These are phyloP conservation scores for Poecilia wingei DNA, from an alignment of 2,797 vertebrate genomes.

Conservation along the genomic window DNA sequence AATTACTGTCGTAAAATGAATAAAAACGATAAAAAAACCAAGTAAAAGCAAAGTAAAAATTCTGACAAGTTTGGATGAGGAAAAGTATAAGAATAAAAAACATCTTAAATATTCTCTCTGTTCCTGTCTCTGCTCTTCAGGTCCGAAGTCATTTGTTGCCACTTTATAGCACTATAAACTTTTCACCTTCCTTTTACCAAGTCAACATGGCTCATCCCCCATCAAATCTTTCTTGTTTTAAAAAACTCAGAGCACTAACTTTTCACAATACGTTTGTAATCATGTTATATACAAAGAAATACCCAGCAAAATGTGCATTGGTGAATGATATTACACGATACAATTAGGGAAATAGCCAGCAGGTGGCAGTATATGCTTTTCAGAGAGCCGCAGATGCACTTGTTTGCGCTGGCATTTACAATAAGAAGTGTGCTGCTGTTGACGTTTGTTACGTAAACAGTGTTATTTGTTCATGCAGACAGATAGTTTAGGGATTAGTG, in stretches of 20 bases:
- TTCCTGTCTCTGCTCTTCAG: not conserved
- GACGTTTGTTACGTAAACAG: constrained; percentile 9
- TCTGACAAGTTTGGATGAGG: not conserved
- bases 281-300: not conserved
- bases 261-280: not conserved
- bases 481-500: constrained; percentile 13
- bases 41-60: not conserved
- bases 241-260: not conserved
- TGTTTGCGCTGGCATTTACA: constrained; percentile 3
- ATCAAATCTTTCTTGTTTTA: not conserved
- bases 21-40: not conserved
- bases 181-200: not conserved
- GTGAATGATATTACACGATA: no score
- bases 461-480: constrained; percentile 30
- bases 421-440: not conserved
- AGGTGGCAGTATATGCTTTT: constrained; percentile 55
- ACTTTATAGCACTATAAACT: not conserved
- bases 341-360: constrained; percentile 27
- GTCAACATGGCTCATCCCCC: not conserved
- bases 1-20: not conserved
- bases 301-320: not conserved
- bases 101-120: not conserved
- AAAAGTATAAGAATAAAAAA: not conserved
- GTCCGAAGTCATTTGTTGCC: not conserved
- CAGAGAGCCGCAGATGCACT: constrained; percentile 3